These are phyloP conservation scores for Acomys russatus DNA, from an alignment of 2,797 vertebrate species.

Conservation along the genomic window DNA sequence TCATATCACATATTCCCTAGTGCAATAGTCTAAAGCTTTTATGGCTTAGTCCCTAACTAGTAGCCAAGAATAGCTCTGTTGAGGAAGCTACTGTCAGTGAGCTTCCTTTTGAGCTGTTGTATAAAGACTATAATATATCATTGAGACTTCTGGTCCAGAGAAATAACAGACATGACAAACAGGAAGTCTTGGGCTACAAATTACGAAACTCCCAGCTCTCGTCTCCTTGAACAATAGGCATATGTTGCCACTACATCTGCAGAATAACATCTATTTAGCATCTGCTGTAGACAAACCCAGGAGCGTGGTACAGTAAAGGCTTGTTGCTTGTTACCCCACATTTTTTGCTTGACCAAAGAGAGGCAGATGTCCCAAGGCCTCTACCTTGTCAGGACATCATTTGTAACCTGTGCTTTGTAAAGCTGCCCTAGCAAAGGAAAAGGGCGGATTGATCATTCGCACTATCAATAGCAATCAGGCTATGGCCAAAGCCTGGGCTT, in stretches of 20 bases:
- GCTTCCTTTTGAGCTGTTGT: background rate
- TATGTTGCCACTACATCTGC: background rate
- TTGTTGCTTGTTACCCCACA: background rate
- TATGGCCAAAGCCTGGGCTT: background rate
- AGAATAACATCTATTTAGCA: background rate
- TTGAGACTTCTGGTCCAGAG: background rate
- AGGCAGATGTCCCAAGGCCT: background rate
- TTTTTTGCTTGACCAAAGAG: background rate
- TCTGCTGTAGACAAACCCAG: background rate
- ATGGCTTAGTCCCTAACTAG: background rate
- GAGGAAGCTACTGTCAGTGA: background rate
- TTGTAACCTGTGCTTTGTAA: background rate
- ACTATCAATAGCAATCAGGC: background rate
- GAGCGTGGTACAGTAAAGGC: background rate
- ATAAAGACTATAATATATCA: background rate
- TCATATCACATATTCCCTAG: background rate
- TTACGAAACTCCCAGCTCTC: background rate
- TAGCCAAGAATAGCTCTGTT: background rate
- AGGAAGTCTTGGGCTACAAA: background rate
- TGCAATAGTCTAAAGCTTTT: background rate
- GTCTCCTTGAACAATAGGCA: background rate
- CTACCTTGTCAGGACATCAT: background rate
- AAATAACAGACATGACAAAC: background rate
- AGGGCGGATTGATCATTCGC: too few species aligned
- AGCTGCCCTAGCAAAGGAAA: background rate